Evolutionary conservation across 2,888 invertebrate species (phyloP), one percentile per base, ranked within the genome.

Genomic region (Trilocha varians): DNA sequence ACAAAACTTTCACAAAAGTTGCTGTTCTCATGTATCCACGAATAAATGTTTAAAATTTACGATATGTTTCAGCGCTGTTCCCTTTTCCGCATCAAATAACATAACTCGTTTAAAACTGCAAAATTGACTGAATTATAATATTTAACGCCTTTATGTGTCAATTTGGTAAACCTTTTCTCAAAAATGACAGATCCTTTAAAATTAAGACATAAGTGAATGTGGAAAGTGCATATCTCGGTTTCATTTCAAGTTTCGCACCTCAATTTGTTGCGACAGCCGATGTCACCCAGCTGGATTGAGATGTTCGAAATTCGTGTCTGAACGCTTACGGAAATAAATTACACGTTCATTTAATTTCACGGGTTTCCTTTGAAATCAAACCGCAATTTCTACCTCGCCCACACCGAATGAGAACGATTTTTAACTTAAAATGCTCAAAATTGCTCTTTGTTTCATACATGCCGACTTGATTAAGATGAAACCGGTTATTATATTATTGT

Each of bases 281-380:
- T 63, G 62, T 66, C 70, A 63, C 62, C 65, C 45, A n/a, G 36
- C 49, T 44, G 59, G 62, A 77, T 75, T 74, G 69, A 78, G 72
- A 63, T 64, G 68, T 72, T 48, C 46, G 25, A 46, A 49, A 52
- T 49, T 25, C 43, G 49, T 32, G 43, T 15, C 33, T 39, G 55
- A 49, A 59, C 55, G 55, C 48, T 54, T 57, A 57, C 51, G 60
- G 59, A 62, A 61, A 63, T 57, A 58, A 57, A 56, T 58, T 65
- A 62, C 66, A 61, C 49, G 59, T 55, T 60, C 62, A 62, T 65
- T 70, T 70, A 65, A 69, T 69, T 53, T 65, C 55, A 60, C 48
- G 55, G 55, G 59, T 65, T 67, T 67, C 59, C 49, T 47, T 62
- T 56, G 17, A 66, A 65, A 69, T 71, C 55, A 59, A 59, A 51